These are phyloP conservation scores for Coregonus suidteri DNA, from an alignment of 2,797 vertebrate species.

Conservation along the genomic window DNA sequence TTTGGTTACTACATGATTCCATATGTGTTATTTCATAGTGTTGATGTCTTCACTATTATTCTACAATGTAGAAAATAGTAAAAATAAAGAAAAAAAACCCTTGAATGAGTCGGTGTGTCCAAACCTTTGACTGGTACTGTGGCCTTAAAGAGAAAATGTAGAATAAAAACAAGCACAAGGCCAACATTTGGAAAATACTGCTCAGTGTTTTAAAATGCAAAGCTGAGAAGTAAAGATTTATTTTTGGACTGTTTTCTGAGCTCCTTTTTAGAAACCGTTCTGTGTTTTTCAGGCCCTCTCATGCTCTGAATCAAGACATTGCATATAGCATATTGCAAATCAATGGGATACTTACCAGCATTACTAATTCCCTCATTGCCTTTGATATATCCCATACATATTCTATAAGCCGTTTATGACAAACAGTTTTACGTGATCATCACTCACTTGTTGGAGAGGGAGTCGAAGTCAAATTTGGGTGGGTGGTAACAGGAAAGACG, in stretches of 20 bases:
- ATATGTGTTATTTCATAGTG: too few species aligned
- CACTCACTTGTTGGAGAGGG: not conserved
- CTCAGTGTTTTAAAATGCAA: constrained; percentile 29
- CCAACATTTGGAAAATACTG: constrained; percentile 35
- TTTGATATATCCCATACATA: not conserved
- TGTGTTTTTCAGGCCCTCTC: not conserved
- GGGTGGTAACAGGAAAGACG: too few species aligned
- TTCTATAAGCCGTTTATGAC: not conserved
- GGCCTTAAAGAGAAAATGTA: not conserved
- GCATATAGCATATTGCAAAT: not conserved
- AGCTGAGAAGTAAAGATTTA: constrained; percentile 18
- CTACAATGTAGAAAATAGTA: too few species aligned
- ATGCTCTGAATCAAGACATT: constrained; percentile 7
- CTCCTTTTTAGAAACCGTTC: constrained; percentile 8
- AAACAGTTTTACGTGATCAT: not conserved
- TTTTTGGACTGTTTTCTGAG: not conserved
- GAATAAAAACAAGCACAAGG: constrained; percentile 21
- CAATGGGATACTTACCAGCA: not conserved
- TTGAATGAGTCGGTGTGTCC: too few species aligned
- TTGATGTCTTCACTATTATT: too few species aligned
- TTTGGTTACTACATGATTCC: too few species aligned
- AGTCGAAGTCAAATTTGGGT: not conserved
- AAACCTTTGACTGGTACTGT: too few species aligned
- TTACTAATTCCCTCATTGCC: not conserved
- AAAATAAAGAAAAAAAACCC: too few species aligned